phyloP scores from a whole-genome alignment of 2,113 vertebrate genomes.

The Dendrocopos noguchii region DNA sequence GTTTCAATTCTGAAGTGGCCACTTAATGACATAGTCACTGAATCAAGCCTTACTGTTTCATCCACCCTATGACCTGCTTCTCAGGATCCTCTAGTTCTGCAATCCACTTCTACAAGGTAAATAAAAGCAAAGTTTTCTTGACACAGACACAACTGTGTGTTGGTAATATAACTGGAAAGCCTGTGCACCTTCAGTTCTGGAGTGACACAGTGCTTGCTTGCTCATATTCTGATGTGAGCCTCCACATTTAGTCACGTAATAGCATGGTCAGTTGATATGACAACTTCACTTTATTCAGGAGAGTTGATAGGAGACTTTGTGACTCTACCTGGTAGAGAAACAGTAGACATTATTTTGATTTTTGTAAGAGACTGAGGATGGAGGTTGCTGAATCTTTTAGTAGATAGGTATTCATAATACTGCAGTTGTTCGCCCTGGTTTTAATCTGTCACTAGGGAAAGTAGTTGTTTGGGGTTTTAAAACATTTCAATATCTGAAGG shows the following conservation, averaged over 20 bases:
- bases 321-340: neutral
- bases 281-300: neutral
- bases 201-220: neutral
- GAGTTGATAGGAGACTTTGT: neutral
- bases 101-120: neutral
- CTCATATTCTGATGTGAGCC: neutral
- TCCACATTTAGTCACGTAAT: neutral
- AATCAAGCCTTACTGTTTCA: neutral
- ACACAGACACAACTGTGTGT: accelerated
- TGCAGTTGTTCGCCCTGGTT: neutral
- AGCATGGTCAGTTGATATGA: neutral
- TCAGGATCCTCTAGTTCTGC: neutral
- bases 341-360: neutral
- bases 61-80: neutral
- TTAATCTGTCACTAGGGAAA: neutral
- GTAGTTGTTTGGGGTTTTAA: neutral
- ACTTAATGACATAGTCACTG: neutral
- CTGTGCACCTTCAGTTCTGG: neutral
- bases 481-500: no score
- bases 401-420: neutral
- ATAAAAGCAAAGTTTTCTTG: neutral
- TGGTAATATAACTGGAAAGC: neutral
- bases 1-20: neutral
- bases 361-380: neutral
- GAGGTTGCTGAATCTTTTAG: neutral